Evolutionary conservation across 2,113 vertebrate species (phyloP), one percentile per base, ranked within the genome.

Genomic region (Chrysochloris asiatica): DNA sequence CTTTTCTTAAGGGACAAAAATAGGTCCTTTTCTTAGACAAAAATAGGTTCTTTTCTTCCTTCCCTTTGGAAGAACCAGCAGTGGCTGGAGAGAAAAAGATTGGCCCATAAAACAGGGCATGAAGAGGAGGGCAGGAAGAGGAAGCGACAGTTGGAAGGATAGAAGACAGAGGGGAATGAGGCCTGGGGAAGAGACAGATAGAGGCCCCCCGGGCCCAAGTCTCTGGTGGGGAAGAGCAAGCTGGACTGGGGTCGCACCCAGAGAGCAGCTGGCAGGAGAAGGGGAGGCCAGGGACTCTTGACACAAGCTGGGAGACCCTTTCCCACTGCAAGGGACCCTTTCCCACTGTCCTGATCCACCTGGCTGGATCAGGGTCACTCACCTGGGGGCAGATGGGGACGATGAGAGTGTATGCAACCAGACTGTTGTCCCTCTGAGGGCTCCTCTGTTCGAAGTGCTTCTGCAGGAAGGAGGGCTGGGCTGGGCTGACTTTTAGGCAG

Each of bases 401-500:
- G 83, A n/a, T 2, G 0, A 14, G 52, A 61, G 83, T 4, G 1
- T 6, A 33, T 1, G 19, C 12, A 56, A 87, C 3, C 9, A 86
- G 86, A 50, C 69, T 36, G 76, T 56, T 4, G 59, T 26, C 80
- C 81, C 59, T 41, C 81, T 4, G 92, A 54, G 83, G 79, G 41
- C 77, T 80, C 43, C 54, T 76, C 33, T 0, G 81, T 79, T 89
- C 41, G 4, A 30, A 12, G 96, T 73, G 87, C 92, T 61, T 97
- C 90, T 94, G 92, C 95, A 95, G 97, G 97, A 97, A 98, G 96
- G 88, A 89, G 26, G 4, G 95, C 97, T 92, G 96, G 92, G 96
- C 96, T 84, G 96, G 76, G 96, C 94, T 96, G 97, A 95, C 96
- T 97, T 97, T 97, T 96, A 97, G 97, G 96, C 97, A 96, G 97